Evolutionary conservation across 2,797 vertebrate genomes (phyloP).

Genomic region (Ficedula albicollis): DNA sequence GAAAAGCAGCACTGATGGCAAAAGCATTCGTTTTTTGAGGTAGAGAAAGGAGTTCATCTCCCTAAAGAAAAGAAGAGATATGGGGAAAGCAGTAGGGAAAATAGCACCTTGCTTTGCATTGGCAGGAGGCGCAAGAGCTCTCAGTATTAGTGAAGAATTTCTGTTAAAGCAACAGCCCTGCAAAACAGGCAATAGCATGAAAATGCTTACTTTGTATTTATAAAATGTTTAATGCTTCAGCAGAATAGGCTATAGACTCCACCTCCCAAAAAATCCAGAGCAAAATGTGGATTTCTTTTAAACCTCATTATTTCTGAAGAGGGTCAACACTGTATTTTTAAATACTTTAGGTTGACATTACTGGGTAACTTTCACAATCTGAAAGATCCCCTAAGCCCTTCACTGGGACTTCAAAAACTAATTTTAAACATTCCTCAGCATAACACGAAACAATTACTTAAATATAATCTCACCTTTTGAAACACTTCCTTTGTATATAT

Average conservation of each 20-base stretch:
- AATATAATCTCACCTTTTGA: not conserved
- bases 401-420: not conserved
- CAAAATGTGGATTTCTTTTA: not conserved
- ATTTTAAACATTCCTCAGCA: not conserved
- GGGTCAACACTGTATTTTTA: not conserved
- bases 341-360: not conserved
- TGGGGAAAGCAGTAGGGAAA: not conserved
- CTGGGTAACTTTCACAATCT: not conserved
- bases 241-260: not conserved
- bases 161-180: slow-evolving; percentile 11
- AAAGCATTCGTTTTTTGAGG: not conserved
- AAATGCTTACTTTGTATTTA: not conserved
- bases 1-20: slow-evolving; percentile 7
- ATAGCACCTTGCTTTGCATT: slow-evolving; percentile 9
- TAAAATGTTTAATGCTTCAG: not conserved
- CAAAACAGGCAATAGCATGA: not conserved
- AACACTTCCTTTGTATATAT: not conserved
- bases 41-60: not conserved
- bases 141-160: not conserved
- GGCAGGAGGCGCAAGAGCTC: slow-evolving; percentile 5
- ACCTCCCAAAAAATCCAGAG: not conserved
- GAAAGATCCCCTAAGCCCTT: not conserved
- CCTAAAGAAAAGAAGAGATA: slow-evolving; percentile 3
- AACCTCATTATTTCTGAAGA: slow-evolving; percentile 1
- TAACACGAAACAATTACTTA: not conserved